A percentile compares a stretch with the other conserved stretches of the same genome.
These are phyloP conservation scores for Microplitis manilae DNA, from an alignment of 2,888 invertebrate genomes.

Conservation along the genomic window DNA sequence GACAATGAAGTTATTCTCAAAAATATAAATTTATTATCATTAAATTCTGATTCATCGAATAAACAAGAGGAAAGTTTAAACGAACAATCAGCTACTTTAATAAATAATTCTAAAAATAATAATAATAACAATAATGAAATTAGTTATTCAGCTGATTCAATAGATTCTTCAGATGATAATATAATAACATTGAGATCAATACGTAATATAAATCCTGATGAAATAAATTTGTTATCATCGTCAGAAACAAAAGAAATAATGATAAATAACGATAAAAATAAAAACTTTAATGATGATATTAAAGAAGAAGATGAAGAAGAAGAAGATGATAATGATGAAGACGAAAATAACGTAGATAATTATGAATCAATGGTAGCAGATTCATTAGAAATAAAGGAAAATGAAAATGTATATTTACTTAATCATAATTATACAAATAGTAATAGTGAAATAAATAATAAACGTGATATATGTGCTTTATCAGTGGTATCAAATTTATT, in stretches of 20 bases:
- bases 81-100: too few species aligned
- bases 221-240: not conserved
- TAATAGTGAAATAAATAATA: slow-evolving; percentile 13
- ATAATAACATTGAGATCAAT: not conserved
- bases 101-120: not conserved
- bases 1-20: not conserved
- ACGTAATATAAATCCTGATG: not conserved
- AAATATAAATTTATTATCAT: not conserved
- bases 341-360: not conserved
- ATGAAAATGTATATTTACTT: too few species aligned
- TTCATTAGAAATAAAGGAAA: not conserved
- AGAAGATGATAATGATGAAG: too few species aligned
- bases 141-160: not conserved
- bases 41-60: too few species aligned
- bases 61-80: too few species aligned
- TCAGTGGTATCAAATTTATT: not conserved
- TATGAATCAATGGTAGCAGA: not conserved
- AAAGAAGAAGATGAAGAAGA: too few species aligned
- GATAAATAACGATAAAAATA: not conserved
- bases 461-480: not conserved
- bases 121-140: not conserved
- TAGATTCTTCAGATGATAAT: not conserved
- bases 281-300: not conserved
- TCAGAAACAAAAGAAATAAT: not conserved
- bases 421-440: not conserved